A percentile compares a stretch with the other conserved stretches of the same genome.
phyloP scores from a whole-genome alignment of 1,140 invertebrate genomes.

The Bombyx mandarina region DNA sequence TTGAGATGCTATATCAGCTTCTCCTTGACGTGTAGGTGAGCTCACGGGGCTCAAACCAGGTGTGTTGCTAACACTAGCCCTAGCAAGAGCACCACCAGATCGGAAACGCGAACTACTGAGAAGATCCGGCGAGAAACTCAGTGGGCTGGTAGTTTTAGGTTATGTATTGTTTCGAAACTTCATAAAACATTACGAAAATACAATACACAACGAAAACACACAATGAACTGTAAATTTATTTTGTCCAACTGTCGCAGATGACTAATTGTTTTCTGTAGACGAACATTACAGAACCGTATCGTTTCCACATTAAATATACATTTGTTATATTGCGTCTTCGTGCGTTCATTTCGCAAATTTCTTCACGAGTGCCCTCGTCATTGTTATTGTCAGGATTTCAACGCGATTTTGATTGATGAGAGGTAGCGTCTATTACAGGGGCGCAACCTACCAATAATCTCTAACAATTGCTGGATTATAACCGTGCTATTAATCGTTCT shows the following conservation, averaged over 20 bases:
- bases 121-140: no score
- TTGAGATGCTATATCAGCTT: no score
- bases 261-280: slow-evolving; percentile 6
- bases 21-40: no score
- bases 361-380: slow-evolving; percentile 20
- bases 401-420: slow-evolving; percentile 42
- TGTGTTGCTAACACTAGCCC: no score
- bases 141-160: no score
- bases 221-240: neutral
- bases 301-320: slow-evolving; percentile 23
- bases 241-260: neutral
- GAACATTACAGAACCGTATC: slow-evolving; percentile 16
- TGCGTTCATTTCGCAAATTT: slow-evolving; percentile 18
- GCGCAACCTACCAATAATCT: slow-evolving; percentile 44
- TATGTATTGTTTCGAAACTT: neutral
- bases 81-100: no score
- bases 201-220: neutral
- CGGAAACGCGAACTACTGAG: no score
- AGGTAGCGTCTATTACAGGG: slow-evolving; percentile 13
- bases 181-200: neutral
- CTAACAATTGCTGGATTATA: slow-evolving; percentile 61
- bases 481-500: slow-evolving; percentile 47
- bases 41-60: no score
- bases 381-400: slow-evolving; percentile 52
- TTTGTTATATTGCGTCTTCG: slow-evolving; percentile 16